These are phyloP conservation scores for Phengaris alcon DNA, from an alignment of 2,888 invertebrate species.

Conservation along the genomic window DNA sequence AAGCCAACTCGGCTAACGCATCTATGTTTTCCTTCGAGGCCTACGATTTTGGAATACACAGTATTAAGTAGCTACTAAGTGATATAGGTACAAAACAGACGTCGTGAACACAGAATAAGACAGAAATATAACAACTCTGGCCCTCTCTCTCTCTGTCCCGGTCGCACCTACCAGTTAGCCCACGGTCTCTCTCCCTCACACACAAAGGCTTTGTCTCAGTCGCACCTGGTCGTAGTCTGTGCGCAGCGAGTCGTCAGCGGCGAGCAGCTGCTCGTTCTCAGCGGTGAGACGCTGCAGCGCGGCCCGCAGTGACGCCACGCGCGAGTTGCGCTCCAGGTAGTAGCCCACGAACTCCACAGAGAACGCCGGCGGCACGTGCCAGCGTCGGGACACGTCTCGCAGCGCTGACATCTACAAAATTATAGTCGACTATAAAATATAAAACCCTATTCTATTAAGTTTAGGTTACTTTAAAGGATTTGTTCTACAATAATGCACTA, in stretches of 20 bases:
- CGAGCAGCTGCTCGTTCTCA: conserved; percentile 85
- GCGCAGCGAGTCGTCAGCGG: conserved; percentile 87
- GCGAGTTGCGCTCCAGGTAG: conserved; percentile 91
- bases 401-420: conserved; percentile 81
- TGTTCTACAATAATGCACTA: no score
- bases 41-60: conserved; percentile 41
- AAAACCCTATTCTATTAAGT: no score
- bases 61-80: background rate
- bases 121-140: no score
- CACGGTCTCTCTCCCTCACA: no score
- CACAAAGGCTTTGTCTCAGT: background rate
- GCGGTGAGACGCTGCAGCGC: conserved; percentile 86
- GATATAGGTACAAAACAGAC: no score
- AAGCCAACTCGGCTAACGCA: conserved; percentile 79
- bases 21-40: conserved; percentile 79
- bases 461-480: no score
- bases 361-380: conserved; percentile 96
- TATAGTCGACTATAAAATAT: background rate
- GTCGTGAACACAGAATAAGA: no score
- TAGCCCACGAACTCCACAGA: conserved; percentile 97
- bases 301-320: conserved; percentile 87
- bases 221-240: conserved; percentile 87
- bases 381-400: conserved; percentile 93
- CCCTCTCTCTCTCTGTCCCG: no score
- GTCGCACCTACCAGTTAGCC: no score